phyloP scores from a whole-genome alignment of 2,113 vertebrate species.

The Pogonocichla stellata region DNA sequence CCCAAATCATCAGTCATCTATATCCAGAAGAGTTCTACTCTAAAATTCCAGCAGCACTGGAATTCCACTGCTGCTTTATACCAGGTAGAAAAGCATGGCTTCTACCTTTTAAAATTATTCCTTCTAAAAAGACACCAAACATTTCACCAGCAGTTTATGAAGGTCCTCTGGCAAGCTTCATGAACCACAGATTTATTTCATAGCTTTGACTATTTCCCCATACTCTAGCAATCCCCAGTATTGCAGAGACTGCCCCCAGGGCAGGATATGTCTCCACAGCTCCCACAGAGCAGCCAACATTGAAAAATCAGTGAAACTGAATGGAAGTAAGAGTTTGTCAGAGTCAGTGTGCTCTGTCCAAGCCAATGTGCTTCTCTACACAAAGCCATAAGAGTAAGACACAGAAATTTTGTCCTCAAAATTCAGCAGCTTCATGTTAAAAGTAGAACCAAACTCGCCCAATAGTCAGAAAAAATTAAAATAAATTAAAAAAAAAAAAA shows the following conservation, averaged over 20 bases:
- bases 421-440: neutral
- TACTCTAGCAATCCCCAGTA: neutral
- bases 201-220: neutral
- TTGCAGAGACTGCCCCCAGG: neutral
- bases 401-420: neutral
- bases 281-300: neutral
- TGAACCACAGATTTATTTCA: neutral
- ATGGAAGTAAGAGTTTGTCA: neutral
- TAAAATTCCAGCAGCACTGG: neutral
- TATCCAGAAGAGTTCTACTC: neutral
- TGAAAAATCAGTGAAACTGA: neutral
- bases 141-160: neutral
- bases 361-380: neutral
- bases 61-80: neutral
- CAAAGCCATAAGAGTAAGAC: fast-evolving
- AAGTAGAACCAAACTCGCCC: neutral
- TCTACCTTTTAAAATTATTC: neutral
- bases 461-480: neutral
- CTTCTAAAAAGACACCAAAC: neutral
- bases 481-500: fast-evolving
- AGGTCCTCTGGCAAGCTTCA: neutral
- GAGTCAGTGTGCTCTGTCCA: neutral
- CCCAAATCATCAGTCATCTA: neutral
- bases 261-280: neutral
- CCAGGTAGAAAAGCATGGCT: neutral